These are phyloP conservation scores for Nerophis ophidion DNA, from an alignment of 2,113 vertebrate genomes.

Conservation along the genomic window DNA sequence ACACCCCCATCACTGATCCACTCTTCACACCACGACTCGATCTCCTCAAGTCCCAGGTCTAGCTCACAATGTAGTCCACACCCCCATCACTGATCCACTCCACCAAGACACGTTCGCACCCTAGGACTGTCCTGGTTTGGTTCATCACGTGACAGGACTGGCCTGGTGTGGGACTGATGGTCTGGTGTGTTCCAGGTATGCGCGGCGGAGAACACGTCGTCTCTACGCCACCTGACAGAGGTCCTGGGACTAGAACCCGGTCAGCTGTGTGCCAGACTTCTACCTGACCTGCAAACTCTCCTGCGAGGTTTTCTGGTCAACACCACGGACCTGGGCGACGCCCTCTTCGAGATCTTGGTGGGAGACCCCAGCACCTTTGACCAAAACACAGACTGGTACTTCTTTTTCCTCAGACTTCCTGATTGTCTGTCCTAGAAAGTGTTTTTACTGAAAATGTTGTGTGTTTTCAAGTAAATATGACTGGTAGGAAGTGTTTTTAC, in stretches of 20 bases:
- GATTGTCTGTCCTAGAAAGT: too few relatives aligned
- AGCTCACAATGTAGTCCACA: too few relatives aligned
- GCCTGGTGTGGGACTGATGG: not conserved
- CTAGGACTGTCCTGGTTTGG: too few relatives aligned
- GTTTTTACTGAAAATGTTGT: too few relatives aligned
- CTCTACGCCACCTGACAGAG: conserved; percentile 31
- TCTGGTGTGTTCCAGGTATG: conserved; percentile 59
- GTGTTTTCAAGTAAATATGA: too few relatives aligned
- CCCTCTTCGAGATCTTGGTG: conserved; percentile 52
- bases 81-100: too few relatives aligned
- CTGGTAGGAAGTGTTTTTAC: too few relatives aligned
- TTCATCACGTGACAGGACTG: too few relatives aligned
- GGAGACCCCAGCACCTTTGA: conserved; percentile 64
- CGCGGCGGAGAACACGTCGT: conserved; percentile 43
- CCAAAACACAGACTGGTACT: conserved; percentile 58
- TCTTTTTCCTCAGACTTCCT: not conserved
- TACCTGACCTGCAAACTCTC: conserved; percentile 53
- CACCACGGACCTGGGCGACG: conserved; percentile 27
- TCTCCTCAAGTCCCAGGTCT: too few relatives aligned
- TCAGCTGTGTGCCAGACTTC: conserved; percentile 46
- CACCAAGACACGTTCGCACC: too few relatives aligned
- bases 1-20: too few relatives aligned
- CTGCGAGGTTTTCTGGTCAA: conserved; percentile 31
- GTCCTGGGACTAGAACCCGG: conserved; percentile 45
- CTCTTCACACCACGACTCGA: too few relatives aligned